phyloP scores from a whole-genome alignment of 2,888 invertebrate genomes.

The Lasioglossum marginatum region DNA sequence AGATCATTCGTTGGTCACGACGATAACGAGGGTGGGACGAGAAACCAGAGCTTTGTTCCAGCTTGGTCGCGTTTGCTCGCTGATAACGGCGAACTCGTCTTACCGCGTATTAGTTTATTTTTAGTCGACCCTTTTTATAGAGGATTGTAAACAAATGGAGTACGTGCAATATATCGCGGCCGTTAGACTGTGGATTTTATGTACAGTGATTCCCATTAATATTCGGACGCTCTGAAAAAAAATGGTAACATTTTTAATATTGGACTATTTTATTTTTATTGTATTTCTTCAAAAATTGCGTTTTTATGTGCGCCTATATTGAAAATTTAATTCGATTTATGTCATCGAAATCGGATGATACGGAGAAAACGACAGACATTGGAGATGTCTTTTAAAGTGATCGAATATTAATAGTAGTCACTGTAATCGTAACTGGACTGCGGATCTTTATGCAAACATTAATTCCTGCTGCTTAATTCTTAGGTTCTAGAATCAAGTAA shows the following conservation, averaged over 20 bases:
- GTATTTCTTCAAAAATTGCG: too few relatives aligned
- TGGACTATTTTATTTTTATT: too few relatives aligned
- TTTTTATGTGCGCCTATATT: too few relatives aligned
- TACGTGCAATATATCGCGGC: neutral
- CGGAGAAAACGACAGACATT: too few relatives aligned
- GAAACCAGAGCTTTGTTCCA: conserved; percentile 34
- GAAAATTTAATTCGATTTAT: too few relatives aligned
- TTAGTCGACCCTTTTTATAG: neutral
- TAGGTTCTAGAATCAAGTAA: neutral
- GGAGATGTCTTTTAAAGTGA: too few relatives aligned
- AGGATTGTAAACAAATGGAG: neutral
- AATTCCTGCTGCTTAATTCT: neutral
- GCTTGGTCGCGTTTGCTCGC: neutral
- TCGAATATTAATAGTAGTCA: too few relatives aligned
- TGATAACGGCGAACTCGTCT: conserved; percentile 16
- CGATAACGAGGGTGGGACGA: conserved; percentile 41
- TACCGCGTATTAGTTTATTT: neutral
- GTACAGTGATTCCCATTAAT: neutral
- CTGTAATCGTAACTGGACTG: neutral
- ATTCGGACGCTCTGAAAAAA: too few relatives aligned
- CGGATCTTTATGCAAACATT: neutral
- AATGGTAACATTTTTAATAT: too few relatives aligned
- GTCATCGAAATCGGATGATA: too few relatives aligned
- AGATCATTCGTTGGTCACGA: conserved; percentile 57
- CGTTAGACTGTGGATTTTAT: neutral